These are phyloP conservation scores for Drosophila cyrtoloma DNA, from an alignment of 2,888 invertebrate genomes.

Conservation along the genomic window DNA sequence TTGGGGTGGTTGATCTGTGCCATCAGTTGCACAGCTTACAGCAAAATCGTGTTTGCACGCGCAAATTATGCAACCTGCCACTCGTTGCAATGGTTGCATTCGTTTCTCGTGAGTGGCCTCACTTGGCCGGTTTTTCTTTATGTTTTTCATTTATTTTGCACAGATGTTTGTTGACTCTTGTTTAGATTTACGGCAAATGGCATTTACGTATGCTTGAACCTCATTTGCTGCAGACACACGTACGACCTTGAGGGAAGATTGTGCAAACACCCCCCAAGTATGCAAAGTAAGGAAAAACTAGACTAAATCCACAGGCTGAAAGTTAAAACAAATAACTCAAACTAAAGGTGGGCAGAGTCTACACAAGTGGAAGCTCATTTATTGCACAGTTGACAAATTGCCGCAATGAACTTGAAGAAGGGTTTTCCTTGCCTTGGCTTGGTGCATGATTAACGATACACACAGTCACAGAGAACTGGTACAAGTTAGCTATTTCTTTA, in stretches of 20 bases:
- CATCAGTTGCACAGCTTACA: constrained; percentile 5
- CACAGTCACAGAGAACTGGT: not conserved
- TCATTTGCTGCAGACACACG: not conserved
- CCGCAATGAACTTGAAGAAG: constrained; percentile 48
- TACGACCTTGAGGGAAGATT: constrained; percentile 56
- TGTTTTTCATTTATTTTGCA: constrained; percentile 9
- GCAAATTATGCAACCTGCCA: constrained; percentile 71
- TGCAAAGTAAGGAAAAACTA: constrained; percentile 50
- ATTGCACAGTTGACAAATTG: constrained; percentile 4
- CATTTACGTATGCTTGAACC: constrained; percentile 20
- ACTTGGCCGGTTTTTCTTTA: constrained; percentile 38
- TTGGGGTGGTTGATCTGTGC: constrained; percentile 35
- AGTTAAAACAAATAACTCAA: not conserved
- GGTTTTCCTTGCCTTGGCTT: not conserved
- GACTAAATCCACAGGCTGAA: not conserved
- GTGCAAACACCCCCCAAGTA: constrained; percentile 50
- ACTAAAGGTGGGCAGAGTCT: not conserved
- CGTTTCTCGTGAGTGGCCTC: constrained; percentile 45
- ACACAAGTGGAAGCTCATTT: constrained; percentile 13
- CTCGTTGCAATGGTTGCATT: constrained; percentile 51
- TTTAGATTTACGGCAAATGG: constrained; percentile 42
- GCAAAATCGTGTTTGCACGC: constrained; percentile 73
- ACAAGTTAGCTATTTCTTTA: not conserved
- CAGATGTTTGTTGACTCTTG: constrained; percentile 46
- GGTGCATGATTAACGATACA: not conserved